Conservation (phyloP, 2,888 invertebrate species). For the Lasioglossum figueresi region DNA sequence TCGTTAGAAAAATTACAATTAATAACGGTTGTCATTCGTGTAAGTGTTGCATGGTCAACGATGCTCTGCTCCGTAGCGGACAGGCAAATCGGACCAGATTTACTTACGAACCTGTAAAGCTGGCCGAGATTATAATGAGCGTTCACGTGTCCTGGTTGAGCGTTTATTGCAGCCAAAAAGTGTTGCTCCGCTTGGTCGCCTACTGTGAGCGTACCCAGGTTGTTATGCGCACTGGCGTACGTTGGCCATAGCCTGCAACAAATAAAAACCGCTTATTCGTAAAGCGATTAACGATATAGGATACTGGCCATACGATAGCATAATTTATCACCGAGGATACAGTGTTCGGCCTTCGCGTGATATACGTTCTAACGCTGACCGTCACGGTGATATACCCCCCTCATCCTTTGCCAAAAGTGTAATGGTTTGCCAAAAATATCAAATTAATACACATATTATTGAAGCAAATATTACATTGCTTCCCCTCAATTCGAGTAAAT, state of each 20-base stretch:
- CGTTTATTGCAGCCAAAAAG: slow-evolving; percentile 90
- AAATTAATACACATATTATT: background rate
- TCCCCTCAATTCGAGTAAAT: too few relatives aligned
- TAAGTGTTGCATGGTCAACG: background rate
- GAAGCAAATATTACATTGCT: background rate
- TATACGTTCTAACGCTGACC: background rate
- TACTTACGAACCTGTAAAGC: slow-evolving; percentile 89
- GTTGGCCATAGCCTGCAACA: slow-evolving; percentile 90
- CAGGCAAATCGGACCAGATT: background rate
- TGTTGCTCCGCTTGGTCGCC: slow-evolving; percentile 90
- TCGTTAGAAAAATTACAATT: too few relatives aligned
- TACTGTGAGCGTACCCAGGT: slow-evolving; percentile 91
- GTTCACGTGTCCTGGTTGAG: slow-evolving; percentile 91
- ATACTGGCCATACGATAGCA: slow-evolving; percentile 17
- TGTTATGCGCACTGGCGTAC: slow-evolving; percentile 94
- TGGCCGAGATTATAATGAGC: slow-evolving; percentile 94
- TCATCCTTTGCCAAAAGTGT: background rate
- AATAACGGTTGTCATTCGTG: background rate
- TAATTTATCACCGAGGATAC: slow-evolving; percentile 44
- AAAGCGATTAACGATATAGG: slow-evolving; percentile 53
- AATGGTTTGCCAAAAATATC: background rate
- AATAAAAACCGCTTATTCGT: slow-evolving; percentile 45
- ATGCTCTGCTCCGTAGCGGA: background rate
- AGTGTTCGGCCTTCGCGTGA: slow-evolving; percentile 21
- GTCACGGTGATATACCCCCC: background rate